phyloP scores from a whole-genome alignment of 1,140 invertebrate species.

The Ceratitis capitata region DNA sequence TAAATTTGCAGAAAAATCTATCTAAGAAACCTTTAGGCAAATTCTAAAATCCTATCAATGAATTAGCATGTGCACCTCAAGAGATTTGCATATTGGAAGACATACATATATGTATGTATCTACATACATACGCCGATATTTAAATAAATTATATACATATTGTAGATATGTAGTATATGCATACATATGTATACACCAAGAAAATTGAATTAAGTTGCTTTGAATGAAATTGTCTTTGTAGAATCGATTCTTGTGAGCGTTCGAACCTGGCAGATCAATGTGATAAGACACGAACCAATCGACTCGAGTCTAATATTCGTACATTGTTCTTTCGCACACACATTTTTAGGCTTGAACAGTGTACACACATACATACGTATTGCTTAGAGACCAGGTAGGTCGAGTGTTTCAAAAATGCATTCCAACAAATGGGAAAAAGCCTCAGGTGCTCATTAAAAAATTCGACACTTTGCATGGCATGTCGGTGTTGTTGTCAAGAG shows the following conservation, averaged over 20 bases:
- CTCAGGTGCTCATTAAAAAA: background rate
- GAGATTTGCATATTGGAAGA: background rate
- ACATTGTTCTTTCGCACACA: too few species aligned
- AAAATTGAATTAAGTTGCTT: constrained; percentile 9
- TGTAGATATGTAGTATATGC: background rate
- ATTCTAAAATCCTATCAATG: background rate
- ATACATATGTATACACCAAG: background rate
- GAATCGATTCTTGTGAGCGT: background rate
- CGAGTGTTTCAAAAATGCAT: background rate
- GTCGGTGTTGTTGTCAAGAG: background rate
- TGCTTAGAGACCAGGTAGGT: background rate
- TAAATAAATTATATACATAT: too few species aligned
- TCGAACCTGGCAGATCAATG: background rate
- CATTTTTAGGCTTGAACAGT: too few species aligned
- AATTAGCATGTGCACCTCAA: background rate
- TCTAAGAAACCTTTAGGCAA: background rate
- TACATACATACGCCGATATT: too few species aligned
- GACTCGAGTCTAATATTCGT: too few species aligned
- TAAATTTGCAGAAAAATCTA: too few species aligned
- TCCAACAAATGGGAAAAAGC: background rate
- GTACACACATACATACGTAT: background rate
- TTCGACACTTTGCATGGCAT: too few species aligned
- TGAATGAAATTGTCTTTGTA: background rate
- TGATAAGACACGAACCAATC: background rate
- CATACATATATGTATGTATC: background rate